phyloP scores from a whole-genome alignment of 2,797 vertebrate genomes.

The Lateolabrax maculatus region DNA sequence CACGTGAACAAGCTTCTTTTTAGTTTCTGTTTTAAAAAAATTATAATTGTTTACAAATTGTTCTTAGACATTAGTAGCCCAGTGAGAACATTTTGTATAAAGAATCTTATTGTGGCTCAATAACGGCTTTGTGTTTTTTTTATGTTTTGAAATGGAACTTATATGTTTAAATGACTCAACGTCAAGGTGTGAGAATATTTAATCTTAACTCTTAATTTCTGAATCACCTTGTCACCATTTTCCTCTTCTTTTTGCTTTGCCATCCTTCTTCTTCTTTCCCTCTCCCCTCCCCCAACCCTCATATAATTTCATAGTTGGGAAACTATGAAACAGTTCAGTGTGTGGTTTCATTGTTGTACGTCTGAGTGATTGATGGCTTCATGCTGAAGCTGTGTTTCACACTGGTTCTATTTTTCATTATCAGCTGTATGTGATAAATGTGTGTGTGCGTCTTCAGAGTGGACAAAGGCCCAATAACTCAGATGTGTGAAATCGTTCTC shows the following conservation, averaged over 20 bases:
- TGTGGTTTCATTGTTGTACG: slow-evolving; percentile 82
- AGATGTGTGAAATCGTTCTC: slow-evolving; percentile 72
- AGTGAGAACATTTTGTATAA: not conserved
- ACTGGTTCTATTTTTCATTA: slow-evolving; percentile 84
- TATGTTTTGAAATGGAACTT: not conserved
- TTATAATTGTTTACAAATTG: not conserved
- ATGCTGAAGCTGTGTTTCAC: slow-evolving; percentile 85
- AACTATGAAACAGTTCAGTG: slow-evolving; percentile 72
- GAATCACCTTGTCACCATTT: slow-evolving; percentile 26
- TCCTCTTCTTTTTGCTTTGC: slow-evolving; percentile 23
- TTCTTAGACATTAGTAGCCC: not conserved
- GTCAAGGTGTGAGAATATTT: slow-evolving; percentile 20
- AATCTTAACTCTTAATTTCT: slow-evolving; percentile 10
- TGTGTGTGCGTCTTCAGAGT: slow-evolving; percentile 55
- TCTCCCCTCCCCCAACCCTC: slow-evolving; percentile 25
- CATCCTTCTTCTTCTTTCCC: slow-evolving; percentile 12
- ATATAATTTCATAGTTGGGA: slow-evolving; percentile 72
- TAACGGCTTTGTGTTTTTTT: not conserved
- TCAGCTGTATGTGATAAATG: slow-evolving; percentile 83
- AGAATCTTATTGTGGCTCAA: not conserved
- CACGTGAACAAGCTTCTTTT: not conserved
- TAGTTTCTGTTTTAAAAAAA: not conserved
- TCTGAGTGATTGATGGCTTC: slow-evolving; percentile 86
- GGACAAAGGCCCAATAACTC: slow-evolving; percentile 62
- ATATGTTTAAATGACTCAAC: slow-evolving; percentile 31